A percentile compares a stretch with the other conserved stretches of the same genome.
Conservation (phyloP, 1,140 invertebrate species). For the Eufriesea mexicana region DNA sequence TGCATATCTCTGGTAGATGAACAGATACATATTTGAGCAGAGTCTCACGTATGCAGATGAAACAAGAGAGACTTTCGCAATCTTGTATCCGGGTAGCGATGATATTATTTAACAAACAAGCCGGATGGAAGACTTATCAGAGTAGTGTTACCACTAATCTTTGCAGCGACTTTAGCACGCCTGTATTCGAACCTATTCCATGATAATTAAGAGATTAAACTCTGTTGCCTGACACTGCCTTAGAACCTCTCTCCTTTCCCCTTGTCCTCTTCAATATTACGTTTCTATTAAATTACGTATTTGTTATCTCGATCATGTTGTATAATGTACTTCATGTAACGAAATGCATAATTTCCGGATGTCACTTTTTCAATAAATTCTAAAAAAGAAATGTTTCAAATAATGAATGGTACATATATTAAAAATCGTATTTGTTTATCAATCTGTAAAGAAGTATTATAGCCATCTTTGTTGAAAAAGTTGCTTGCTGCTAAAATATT, state of each 20-base stretch:
- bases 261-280: neutral
- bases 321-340: neutral
- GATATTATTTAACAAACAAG: conserved; percentile 82
- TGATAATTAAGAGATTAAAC: conserved; percentile 80
- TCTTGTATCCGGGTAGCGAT: conserved; percentile 64
- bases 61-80: conserved; percentile 61
- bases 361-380: neutral
- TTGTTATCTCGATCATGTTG: conserved; percentile 54
- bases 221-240: conserved; percentile 71
- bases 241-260: neutral
- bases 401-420: neutral
- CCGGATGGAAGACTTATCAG: conserved; percentile 78
- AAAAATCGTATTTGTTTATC: no score
- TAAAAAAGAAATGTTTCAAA: neutral
- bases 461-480: neutral
- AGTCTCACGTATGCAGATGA: neutral
- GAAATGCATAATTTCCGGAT: neutral
- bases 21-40: neutral
- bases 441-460: no score
- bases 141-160: conserved; percentile 77
- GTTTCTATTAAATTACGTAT: conserved; percentile 4
- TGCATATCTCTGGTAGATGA: neutral
- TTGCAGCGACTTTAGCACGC: conserved; percentile 65
- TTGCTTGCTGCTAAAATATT: neutral
- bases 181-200: conserved; percentile 62